Evolutionary conservation across 2,113 vertebrate species (phyloP).

Genomic region (Scophthalmus maximus): DNA sequence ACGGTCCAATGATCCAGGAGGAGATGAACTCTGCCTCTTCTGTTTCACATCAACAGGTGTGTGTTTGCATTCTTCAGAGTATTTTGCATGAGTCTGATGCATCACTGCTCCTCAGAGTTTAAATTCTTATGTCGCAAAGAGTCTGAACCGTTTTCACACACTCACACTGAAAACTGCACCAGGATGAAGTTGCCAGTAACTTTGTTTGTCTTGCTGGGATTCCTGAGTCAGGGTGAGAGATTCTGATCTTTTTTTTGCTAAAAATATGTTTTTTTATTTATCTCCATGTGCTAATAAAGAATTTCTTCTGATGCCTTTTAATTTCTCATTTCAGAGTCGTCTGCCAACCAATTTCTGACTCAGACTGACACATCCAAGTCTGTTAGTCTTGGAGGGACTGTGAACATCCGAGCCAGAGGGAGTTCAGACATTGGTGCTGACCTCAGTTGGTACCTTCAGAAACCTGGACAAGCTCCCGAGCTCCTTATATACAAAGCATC

Average conservation of each 20-base stretch:
- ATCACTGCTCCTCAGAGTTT: constrained; percentile 6
- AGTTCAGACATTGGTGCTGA: constrained; percentile 38
- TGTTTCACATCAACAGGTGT: constrained; percentile 15
- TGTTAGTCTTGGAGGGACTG: constrained; percentile 39
- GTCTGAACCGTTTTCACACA: constrained; percentile 1
- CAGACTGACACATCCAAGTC: constrained; percentile 52
- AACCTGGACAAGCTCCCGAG: constrained; percentile 69
- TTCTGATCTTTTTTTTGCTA: too few species aligned
- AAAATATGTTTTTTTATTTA: background rate
- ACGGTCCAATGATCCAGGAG: background rate
- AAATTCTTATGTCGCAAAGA: constrained; percentile 19
- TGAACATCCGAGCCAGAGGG: constrained; percentile 49
- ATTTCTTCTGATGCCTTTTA: background rate
- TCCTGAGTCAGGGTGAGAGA: constrained; percentile 28
- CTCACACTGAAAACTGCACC: constrained; percentile 34
- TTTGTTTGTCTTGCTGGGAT: constrained; percentile 24
- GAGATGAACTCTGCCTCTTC: background rate
- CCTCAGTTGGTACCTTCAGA: constrained; percentile 58
- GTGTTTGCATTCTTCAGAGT: too few species aligned
- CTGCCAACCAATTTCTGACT: constrained; percentile 39
- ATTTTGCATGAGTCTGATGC: constrained; percentile 9
- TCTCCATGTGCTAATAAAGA: too few species aligned
- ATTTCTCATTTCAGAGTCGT: constrained; percentile 42
- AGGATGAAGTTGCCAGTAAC: constrained; percentile 38
- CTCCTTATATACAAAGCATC: constrained; percentile 27